Base-by-base conservation (phyloP, 1,140 invertebrate genomes). In the Drosophila leontia region DNA sequence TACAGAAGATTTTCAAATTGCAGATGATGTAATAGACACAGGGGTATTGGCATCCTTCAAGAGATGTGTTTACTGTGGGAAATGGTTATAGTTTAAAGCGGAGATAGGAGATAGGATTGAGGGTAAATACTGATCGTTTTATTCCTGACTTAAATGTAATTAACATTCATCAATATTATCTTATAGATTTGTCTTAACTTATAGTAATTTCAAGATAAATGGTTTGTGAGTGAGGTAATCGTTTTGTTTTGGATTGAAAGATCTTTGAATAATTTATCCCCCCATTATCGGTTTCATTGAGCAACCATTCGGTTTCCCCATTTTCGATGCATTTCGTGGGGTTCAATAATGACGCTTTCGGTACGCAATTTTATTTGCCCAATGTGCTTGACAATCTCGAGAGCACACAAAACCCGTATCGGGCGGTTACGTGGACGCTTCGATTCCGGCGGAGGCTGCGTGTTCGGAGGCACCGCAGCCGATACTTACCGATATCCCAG, bases 331-430 rank as follows among this genome's bases (percentile, higher is more conserved):
- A 63, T 48, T 55, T 74, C 26, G 63, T 58, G 67, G 82, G 76
- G 64, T 64, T 51, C 74, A 86, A 75, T 78, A 78, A 86, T 82
- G 51, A 65, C 48, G 45, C 64, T 86, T 80, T 69, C 80, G 69
- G 62, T 68, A 82, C 78, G 82, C 74, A 81, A 84, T 81, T 81
- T 82, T 86, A 87, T 86, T 86, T 87, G 67, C 83, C 57, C 78
- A 87, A 68, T 59, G 47, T 59, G 47, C 82, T 86, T 59, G 79
- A 87, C 60, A 65, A 47, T 76, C 53, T 72, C 55, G 55, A 79
- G 41, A 53, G 80, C 61, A 83, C 48, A 84, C 82, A 85, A 65
- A 45, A 63, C 44, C 53, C 55, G 51, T 56, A 70, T 51, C 62
- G 39, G 59, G 26, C 32, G 45, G 61, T 85, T 87, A 87, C 82